Evolutionary conservation across 2,113 vertebrate genomes (phyloP), one percentile per base, ranked within the genome.

Genomic region (Sylvilagus bachmani): DNA sequence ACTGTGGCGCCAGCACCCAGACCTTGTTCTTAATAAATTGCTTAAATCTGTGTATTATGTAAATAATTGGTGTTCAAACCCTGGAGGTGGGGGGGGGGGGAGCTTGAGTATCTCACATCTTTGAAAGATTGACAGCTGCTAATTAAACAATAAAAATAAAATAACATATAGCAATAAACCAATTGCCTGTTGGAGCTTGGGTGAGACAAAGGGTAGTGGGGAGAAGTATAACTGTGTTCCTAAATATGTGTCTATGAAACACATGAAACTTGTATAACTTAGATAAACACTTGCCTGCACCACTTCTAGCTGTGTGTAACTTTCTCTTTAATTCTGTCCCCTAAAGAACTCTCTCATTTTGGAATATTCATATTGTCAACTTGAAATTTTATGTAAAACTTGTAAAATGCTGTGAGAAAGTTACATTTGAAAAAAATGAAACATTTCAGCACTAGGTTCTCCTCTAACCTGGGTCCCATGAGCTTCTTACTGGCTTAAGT

Each of bases 371-470:
- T 44, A 14, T 12, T 69, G 58, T 49, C 49, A 61, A 53, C 38
- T 38, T 64, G 49, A 96, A 67, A 17, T n/a, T 77, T 89, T 62
- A 61, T 21, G 8, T 51, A 51, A 85, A 91, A 24, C 78, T 84
- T 53, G 74, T 14, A 62, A 51, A 79, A 58, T 61, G 11, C 61
- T 91, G 79, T 51, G 7, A 66, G 89, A 89, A 85, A 58, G 53
- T 69, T 11, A 14, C 3, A 38, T 29, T 83, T 93, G 5, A 44
- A 82, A 91, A 91, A 82, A 73, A 27, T 36, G 4, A 87, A 87
- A 66, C 5, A 10, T 62, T 51, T 64, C 9, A 58, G 11, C 13
- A 58, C 55, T 81, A 51, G 24, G 62, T 25, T 71, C 62, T 19
- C 10, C 25, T 31, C 61, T 9, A 31, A 0, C 29, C 21, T 94